Evolutionary conservation across 2,797 vertebrate species (phyloP).

Genomic region (Scolopax bukidnonensis): DNA sequence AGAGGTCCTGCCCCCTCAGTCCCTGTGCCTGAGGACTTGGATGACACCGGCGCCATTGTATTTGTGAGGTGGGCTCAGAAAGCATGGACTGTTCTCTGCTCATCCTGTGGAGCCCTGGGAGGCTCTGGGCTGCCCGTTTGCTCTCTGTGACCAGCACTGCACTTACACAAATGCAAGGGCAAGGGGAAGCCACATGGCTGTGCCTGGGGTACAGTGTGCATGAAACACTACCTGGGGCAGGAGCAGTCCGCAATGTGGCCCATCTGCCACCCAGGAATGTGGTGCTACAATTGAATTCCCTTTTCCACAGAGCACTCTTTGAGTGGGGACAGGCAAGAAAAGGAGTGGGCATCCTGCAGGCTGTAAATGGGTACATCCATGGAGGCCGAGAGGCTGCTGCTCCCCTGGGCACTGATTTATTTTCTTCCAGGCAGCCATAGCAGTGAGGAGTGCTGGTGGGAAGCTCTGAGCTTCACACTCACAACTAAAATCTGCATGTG

Average conservation of each 20-base stretch:
- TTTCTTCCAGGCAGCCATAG: accelerated
- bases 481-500: background rate
- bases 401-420: background rate
- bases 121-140: background rate
- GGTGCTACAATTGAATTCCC: background rate
- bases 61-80: background rate
- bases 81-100: background rate
- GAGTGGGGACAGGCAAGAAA: background rate
- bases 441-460: background rate
- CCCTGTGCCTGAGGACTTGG: background rate
- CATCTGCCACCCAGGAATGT: accelerated
- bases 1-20: background rate
- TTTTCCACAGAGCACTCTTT: background rate
- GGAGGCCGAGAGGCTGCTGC: background rate
- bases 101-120: background rate
- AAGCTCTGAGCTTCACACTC: background rate
- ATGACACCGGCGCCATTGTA: background rate
- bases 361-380: background rate
- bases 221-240: background rate
- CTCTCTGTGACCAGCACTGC: background rate
- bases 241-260: accelerated
- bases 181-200: background rate
- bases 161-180: background rate
- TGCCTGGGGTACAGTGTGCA: background rate
- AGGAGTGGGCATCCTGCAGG: background rate